phyloP scores from a whole-genome alignment of 1,140 invertebrate genomes.

The Dreissena polymorpha region DNA sequence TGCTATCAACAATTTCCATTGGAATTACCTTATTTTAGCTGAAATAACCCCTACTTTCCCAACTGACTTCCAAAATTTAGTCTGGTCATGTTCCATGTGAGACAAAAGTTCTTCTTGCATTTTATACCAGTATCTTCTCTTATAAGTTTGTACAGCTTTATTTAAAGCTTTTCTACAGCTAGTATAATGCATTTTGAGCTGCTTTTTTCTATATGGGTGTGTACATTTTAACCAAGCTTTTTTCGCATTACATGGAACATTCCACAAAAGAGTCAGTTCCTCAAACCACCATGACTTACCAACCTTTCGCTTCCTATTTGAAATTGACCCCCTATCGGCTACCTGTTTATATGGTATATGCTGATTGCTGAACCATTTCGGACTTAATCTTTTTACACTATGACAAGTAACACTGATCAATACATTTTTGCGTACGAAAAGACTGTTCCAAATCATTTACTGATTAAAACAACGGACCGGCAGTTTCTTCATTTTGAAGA shows the following conservation, averaged over 20 bases:
- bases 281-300: slow-evolving; percentile 24
- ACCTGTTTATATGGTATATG: slow-evolving; percentile 12
- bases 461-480: not conserved
- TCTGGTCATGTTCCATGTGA: slow-evolving; percentile 17
- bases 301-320: slow-evolving; percentile 3
- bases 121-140: slow-evolving; percentile 25
- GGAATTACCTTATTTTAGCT: slow-evolving; percentile 1
- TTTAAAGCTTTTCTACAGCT: slow-evolving; percentile 8
- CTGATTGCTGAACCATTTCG: slow-evolving; percentile 13
- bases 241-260: not conserved
- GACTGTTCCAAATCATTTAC: slow-evolving; percentile 13
- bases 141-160: not conserved
- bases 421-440: slow-evolving; percentile 7
- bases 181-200: slow-evolving; percentile 14
- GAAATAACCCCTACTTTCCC: slow-evolving; percentile 18
- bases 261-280: slow-evolving; percentile 15
- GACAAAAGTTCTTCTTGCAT: slow-evolving; percentile 27
- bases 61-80: slow-evolving; percentile 22
- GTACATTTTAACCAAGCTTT: slow-evolving; percentile 1
- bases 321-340: not conserved
- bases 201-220: not conserved
- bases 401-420: slow-evolving; percentile 8
- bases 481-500: not conserved
- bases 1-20: slow-evolving; percentile 33
- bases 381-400: slow-evolving; percentile 10